Base-by-base conservation (phyloP, 2,888 invertebrate species). In the Thysanoteuthis rhombus region DNA sequence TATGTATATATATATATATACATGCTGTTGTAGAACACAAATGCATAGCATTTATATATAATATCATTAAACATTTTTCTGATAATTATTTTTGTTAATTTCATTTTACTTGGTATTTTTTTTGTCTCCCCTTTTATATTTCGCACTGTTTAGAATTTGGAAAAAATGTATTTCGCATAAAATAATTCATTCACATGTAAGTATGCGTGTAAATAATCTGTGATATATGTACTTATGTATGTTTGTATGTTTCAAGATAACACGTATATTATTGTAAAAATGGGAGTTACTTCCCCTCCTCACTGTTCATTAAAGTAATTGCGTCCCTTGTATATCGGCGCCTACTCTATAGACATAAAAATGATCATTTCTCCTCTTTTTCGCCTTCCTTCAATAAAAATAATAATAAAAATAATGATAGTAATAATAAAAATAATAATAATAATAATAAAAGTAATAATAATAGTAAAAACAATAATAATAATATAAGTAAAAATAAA, bases 271-370 rank as follows among this genome's bases (percentile, higher is more conserved):
- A 22, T 52, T 5, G 52, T 52, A 75, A 75, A 75, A 75, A 75
- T 75, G 75, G 52, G 75, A 75, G 75, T 75, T 75, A 75, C 75
- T 75, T 75, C 75, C 75, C 75, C n/a, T 75, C 75, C 75, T 75
- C 75, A 75, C 75, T 75, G 75, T 75, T 75, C 75, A 75, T 75
- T 75, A 75, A 75, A 75, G 75, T 75, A 75, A n/a, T 75, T 75
- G 75, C n/a, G 75, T 75, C 75, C 75, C 75, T 75, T 75, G 75
- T 75, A 75, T 75, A 75, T n/a, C 75, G 75, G 75, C n/a, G 75
- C 75, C 75, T 75, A 75, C 16, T 10, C 75, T 75, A 75, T n/a
- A 75, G 75, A 75, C 75, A 75, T n/a, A 75, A n/a, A 75, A 75
- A 75, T 75, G n/a, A 75, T 75, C n/a, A 8, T 10, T 75, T 75